These are phyloP conservation scores for Agrilus planipennis DNA, from an alignment of 1,140 invertebrate genomes.

Conservation along the genomic window DNA sequence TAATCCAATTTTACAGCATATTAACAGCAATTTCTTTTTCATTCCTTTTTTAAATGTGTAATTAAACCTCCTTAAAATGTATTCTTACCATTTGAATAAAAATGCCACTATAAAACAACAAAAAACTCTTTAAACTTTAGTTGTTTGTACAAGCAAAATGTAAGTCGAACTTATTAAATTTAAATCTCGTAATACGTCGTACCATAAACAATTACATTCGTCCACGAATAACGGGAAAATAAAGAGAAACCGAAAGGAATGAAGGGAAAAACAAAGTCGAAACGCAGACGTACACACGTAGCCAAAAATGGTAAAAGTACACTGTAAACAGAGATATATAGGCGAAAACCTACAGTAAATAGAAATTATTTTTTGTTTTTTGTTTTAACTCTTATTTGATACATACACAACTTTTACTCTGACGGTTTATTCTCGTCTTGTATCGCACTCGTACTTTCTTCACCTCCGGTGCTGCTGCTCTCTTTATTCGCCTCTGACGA, in stretches of 20 bases:
- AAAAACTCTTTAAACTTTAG: constrained; percentile 1
- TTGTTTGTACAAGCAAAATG: not conserved
- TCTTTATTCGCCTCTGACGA: constrained; percentile 19
- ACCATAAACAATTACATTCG: too few species aligned
- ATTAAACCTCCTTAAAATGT: constrained; percentile 6
- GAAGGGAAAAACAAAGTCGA: not conserved
- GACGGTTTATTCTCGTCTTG: constrained; percentile 21
- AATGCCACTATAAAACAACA: constrained; percentile 5
- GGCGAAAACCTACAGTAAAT: constrained; percentile 23
- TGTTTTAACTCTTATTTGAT: too few species aligned
- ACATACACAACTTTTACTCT: constrained; percentile 21
- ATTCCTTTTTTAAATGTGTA: constrained; percentile 2
- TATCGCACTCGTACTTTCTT: constrained; percentile 16
- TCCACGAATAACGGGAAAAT: too few species aligned
- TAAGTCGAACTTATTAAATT: too few species aligned
- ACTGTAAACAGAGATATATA: constrained; percentile 19
- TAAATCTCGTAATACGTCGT: too few species aligned
- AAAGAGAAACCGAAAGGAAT: not conserved
- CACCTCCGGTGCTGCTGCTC: constrained; percentile 14
- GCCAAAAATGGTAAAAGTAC: constrained; percentile 18
- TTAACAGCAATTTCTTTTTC: constrained; percentile 10
- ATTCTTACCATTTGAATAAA: constrained; percentile 1
- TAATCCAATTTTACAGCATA: constrained; percentile 12
- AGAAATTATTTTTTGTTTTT: constrained; percentile 15
- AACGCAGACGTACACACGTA: constrained; percentile 3